A percentile compares a stretch with the other conserved stretches of the same genome.
These are phyloP conservation scores for Pocillopora damicornis DNA, from an alignment of 64 coral and sea anemone species.

Conservation along the genomic window DNA sequence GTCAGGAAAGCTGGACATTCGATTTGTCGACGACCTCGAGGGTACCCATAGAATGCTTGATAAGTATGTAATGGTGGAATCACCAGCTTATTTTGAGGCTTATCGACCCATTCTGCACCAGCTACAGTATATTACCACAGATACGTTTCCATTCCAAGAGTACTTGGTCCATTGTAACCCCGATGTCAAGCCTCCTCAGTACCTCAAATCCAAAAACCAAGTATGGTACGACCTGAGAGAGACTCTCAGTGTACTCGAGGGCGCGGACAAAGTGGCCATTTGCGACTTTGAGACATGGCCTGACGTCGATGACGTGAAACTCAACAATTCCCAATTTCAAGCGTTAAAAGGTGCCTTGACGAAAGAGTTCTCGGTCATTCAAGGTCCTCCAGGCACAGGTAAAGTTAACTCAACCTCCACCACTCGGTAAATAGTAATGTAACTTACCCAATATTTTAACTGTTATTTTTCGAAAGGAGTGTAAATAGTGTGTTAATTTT, in stretches of 20 bases:
- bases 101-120: conserved; percentile 69
- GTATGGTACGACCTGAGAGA: conserved; percentile 32
- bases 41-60: conserved; percentile 17
- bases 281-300: conserved; percentile 60
- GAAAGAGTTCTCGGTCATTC: conserved; percentile 89
- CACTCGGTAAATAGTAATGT: too few species aligned
- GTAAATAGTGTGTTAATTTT: too few species aligned
- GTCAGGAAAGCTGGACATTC: conserved; percentile 52
- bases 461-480: too few species aligned
- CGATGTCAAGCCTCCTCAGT: conserved; percentile 58
- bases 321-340: conserved; percentile 75
- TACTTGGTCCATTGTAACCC: conserved; percentile 63
- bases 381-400: conserved; percentile 92
- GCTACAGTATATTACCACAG: conserved; percentile 46
- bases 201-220: conserved; percentile 30
- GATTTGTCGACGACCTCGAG: conserved; percentile 45
- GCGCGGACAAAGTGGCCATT: conserved; percentile 35
- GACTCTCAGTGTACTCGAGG: neutral
- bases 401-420: neutral
- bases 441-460: too few species aligned
- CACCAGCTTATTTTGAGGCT: conserved; percentile 60
- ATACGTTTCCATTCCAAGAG: conserved; percentile 20
- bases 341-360: conserved; percentile 74
- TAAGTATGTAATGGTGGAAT: conserved; percentile 39
- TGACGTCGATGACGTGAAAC: conserved; percentile 21